These are phyloP conservation scores for Urosaurus nigricauda DNA, from an alignment of 2,797 vertebrate species.

Conservation along the genomic window DNA sequence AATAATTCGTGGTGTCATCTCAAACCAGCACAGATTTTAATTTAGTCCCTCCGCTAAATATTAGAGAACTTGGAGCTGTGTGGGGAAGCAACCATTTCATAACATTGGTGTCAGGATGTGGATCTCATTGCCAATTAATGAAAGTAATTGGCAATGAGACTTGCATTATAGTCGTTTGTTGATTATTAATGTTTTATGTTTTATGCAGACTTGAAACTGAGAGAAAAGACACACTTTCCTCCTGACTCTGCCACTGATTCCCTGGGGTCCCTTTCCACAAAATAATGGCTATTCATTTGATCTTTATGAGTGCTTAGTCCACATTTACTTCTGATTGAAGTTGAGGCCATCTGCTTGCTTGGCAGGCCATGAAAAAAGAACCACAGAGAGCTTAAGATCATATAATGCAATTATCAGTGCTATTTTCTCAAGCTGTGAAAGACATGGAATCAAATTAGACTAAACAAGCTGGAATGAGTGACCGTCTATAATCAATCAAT, in stretches of 20 bases:
- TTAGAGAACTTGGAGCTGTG: too few relatives aligned
- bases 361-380: neutral
- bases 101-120: too few relatives aligned
- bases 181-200: neutral
- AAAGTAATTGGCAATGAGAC: neutral
- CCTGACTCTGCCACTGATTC: neutral
- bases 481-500: too few relatives aligned
- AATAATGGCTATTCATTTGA: neutral
- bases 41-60: too few relatives aligned
- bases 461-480: neutral
- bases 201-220: neutral
- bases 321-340: neutral
- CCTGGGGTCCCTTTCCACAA: neutral
- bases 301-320: neutral
- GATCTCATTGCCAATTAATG: too few relatives aligned
- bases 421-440: neutral
- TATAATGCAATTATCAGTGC: neutral
- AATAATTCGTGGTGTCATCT: too few relatives aligned
- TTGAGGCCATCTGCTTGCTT: neutral
- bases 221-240: too few relatives aligned
- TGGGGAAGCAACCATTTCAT: too few relatives aligned
- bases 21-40: neutral
- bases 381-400: neutral
- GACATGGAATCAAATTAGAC: constrained; percentile 17
- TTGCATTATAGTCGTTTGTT: neutral